Evolutionary conservation across 53 echinoderm and acorn worm genomes (phyloP), one percentile per base, ranked within the genome.

Genomic region (Henricia sp.): DNA sequence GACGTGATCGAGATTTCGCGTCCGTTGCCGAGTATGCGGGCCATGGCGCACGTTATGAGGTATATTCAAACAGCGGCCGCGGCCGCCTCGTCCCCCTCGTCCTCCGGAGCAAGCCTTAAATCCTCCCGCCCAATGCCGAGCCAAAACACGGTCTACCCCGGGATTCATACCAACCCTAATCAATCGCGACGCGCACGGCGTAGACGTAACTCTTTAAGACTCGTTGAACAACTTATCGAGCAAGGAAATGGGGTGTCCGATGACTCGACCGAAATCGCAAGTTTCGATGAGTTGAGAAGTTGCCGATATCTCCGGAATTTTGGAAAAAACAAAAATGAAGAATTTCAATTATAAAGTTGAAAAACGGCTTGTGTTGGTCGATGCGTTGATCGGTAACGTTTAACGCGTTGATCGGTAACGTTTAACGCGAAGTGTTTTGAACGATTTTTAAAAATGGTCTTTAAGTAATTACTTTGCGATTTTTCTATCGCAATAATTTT

Each of bases 251-350:
- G 27, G 8, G 23, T 23, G 11, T 23, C 35, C 6, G 82, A 70
- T 1, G 88, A 88, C 50, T 32, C 68, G 21, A 82, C 82, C 0
- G 82, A 88, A 37, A 68, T 88, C 29, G 43, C 82, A 4, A 88
- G 46, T 41, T 88, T 88, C 54, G 82, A 88, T 6, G 88, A 88
- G 6, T 33, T 88, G 1, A 77, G 37, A 39, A 57, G 70, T 4
- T 88, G 88, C 35, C 80, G 88, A 5, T 88, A 88, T 16, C 21
- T 88, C 32, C 50, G 88, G 38, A 82, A 75, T 28, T n/a, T 58
- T 37, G 16, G 17, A 16, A n/a, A n/a, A n/a, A n/a, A n/a, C n/a
- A n/a, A n/a, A n/a, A n/a, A n/a, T n/a, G n/a, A n/a, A n/a, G n/a
- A n/a, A n/a, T n/a, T n/a, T n/a, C n/a, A n/a, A n/a, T n/a, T n/a